These are phyloP conservation scores for Samia ricini DNA, from an alignment of 1,140 invertebrate genomes.

Conservation along the genomic window DNA sequence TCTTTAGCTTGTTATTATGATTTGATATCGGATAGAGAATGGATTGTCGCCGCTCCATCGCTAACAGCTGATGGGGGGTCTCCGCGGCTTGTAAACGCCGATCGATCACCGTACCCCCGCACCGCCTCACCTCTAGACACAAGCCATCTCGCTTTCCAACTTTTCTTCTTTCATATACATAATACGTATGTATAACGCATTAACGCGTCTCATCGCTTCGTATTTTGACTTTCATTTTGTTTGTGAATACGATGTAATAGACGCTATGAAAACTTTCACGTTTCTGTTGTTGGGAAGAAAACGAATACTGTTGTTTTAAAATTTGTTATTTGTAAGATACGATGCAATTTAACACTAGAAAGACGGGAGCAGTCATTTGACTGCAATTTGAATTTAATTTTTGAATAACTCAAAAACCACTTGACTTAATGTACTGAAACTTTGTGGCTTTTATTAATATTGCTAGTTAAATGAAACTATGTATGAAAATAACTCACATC, in stretches of 20 bases:
- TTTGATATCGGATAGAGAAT: not conserved
- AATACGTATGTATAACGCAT: conserved; percentile 8
- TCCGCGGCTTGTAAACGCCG: conserved; percentile 36
- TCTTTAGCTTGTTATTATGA: too few species aligned
- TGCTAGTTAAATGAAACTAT: too few species aligned
- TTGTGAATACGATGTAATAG: conserved; percentile 14
- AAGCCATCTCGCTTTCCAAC: conserved; percentile 58
- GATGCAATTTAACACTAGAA: too few species aligned
- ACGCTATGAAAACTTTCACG: not conserved
- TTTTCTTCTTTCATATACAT: conserved; percentile 65
- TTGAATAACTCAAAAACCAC: too few species aligned
- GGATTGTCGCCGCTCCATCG: conserved; percentile 9
- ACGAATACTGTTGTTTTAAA: too few species aligned
- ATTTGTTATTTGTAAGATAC: too few species aligned
- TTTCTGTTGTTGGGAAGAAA: not conserved
- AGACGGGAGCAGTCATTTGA: too few species aligned
- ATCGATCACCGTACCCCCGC: conserved; percentile 47
- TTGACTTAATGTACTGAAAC: too few species aligned
- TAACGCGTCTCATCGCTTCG: conserved; percentile 17
- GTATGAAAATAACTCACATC: too few species aligned
- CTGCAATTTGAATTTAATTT: too few species aligned
- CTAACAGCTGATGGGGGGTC: conserved; percentile 57
- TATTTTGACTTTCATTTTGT: conserved; percentile 31
- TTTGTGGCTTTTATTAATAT: too few species aligned
- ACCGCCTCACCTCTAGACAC: conserved; percentile 20